phyloP scores from a whole-genome alignment of 2,113 vertebrate species.

The Cebidichthys violaceus region DNA sequence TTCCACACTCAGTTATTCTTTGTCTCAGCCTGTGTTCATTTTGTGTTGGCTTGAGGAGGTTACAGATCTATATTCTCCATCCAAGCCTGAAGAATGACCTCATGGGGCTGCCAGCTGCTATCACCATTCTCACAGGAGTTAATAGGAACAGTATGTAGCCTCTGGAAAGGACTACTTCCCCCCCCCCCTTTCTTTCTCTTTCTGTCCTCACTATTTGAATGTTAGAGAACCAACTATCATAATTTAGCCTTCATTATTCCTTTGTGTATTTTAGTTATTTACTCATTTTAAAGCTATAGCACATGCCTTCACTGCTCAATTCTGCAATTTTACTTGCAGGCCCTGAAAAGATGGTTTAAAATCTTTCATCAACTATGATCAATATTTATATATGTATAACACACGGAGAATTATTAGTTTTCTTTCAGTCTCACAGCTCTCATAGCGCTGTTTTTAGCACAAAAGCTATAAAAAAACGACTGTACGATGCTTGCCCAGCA shows the following conservation, averaged over 20 bases:
- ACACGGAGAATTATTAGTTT: neutral
- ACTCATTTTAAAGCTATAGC: neutral
- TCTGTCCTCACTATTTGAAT: slow-evolving; percentile 24
- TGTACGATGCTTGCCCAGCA: neutral
- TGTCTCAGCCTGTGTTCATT: slow-evolving; percentile 39
- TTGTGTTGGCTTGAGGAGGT: slow-evolving; percentile 43
- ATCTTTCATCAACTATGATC: neutral
- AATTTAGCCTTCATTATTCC: slow-evolving; percentile 2
- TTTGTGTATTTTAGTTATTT: slow-evolving; percentile 9
- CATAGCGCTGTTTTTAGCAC: neutral
- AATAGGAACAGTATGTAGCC: slow-evolving; percentile 82
- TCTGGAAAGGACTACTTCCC: slow-evolving; percentile 53
- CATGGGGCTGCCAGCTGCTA: slow-evolving; percentile 77
- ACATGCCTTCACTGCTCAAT: neutral
- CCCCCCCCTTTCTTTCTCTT: slow-evolving; percentile 30
- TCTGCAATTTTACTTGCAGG: neutral
- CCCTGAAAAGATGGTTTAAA: neutral
- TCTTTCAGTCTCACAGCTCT: neutral
- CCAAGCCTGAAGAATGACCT: slow-evolving; percentile 78
- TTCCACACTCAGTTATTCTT: slow-evolving; percentile 40
- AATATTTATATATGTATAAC: neutral
- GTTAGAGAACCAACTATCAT: slow-evolving; percentile 6
- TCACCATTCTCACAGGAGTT: slow-evolving; percentile 73
- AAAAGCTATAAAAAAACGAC: neutral
- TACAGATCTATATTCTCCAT: slow-evolving; percentile 67